Evolutionary conservation across 2,888 invertebrate species (phyloP).

Genomic region (Brenthis hecate): DNA sequence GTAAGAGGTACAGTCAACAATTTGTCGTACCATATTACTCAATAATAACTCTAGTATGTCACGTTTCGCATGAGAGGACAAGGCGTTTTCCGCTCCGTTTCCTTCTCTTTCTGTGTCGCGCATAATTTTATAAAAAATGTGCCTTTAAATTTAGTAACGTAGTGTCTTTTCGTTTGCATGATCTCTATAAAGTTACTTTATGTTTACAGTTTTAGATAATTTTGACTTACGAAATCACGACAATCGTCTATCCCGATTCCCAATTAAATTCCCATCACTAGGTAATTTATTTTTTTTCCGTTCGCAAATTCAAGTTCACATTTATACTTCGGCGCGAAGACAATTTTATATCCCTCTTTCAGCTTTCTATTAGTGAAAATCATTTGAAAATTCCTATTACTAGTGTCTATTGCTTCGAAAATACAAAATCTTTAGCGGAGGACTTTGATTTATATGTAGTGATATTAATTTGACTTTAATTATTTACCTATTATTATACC

Average conservation of each 20-base stretch:
- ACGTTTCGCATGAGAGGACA: conserved; percentile 57
- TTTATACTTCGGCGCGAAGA: too few relatives aligned
- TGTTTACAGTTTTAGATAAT: neutral
- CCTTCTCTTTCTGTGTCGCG: conserved; percentile 42
- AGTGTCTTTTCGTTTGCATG: neutral
- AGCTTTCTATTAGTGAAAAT: too few relatives aligned
- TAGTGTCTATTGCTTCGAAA: too few relatives aligned
- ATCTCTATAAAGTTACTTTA: neutral
- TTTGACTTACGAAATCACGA: conserved; percentile 5
- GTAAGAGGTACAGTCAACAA: conserved; percentile 24
- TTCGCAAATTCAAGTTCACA: too few relatives aligned
- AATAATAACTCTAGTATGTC: conserved; percentile 27
- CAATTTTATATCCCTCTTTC: too few relatives aligned
- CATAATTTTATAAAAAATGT: conserved; percentile 4
- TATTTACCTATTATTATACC: neutral
- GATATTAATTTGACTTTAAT: too few relatives aligned
- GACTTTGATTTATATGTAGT: too few relatives aligned
- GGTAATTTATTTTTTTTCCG: too few relatives aligned
- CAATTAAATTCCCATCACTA: too few relatives aligned
- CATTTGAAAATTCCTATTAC: too few relatives aligned
- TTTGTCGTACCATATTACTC: conserved; percentile 44
- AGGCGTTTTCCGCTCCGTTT: conserved; percentile 50
- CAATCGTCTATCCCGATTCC: neutral
- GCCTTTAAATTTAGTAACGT: neutral
- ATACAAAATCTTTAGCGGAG: too few relatives aligned